phyloP scores from a whole-genome alignment of 2,888 invertebrate genomes.

The Ophonus ardosiacus region DNA sequence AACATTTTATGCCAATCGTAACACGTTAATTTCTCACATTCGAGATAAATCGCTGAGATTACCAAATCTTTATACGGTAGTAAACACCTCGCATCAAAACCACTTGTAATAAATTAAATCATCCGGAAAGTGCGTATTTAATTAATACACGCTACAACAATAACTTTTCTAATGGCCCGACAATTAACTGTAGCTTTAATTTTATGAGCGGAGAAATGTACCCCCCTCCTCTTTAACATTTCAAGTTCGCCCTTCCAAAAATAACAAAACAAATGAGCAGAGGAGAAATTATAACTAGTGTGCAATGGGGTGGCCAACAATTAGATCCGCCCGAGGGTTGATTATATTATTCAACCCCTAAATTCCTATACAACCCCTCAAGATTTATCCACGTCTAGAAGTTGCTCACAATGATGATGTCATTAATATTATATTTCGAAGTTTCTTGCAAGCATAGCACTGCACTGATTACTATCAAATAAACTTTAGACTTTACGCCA shows the following conservation, averaged over 20 bases:
- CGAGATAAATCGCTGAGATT: constrained; percentile 52
- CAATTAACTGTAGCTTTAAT: constrained; percentile 56
- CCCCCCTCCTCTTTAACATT: not conserved
- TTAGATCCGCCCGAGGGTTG: constrained; percentile 24
- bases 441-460: not conserved
- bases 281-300: constrained; percentile 40
- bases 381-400: constrained; percentile 14
- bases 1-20: constrained; percentile 48
- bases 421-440: constrained; percentile 27
- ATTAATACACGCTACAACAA: constrained; percentile 55
- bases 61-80: constrained; percentile 33
- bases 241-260: constrained; percentile 47
- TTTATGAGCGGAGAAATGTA: constrained; percentile 29
- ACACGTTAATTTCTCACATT: constrained; percentile 49
- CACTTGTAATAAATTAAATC: constrained; percentile 50
- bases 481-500: not conserved
- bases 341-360: constrained; percentile 27
- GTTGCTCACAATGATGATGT: constrained; percentile 8
- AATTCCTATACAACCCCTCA: constrained; percentile 20
- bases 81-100: constrained; percentile 49
- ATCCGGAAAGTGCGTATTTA: constrained; percentile 33
- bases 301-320: constrained; percentile 28
- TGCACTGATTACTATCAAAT: constrained; percentile 2
- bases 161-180: constrained; percentile 50
- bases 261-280: constrained; percentile 63